A percentile compares a stretch with the other conserved stretches of the same genome.
Evolutionary conservation across 1,140 invertebrate species (phyloP).

Genomic region (Euwallacea similis): DNA sequence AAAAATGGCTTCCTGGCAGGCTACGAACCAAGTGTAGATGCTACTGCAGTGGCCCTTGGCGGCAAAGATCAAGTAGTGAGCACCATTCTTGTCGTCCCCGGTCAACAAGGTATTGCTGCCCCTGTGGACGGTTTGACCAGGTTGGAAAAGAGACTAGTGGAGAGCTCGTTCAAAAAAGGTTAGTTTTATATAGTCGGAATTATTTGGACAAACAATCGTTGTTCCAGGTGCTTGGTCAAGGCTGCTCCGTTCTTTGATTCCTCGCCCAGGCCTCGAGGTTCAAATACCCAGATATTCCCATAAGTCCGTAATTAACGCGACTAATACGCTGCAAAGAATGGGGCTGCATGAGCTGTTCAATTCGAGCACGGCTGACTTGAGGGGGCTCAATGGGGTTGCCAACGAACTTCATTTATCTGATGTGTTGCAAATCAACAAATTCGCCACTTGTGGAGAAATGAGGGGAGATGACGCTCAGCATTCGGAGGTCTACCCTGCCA

Average conservation of each 20-base stretch:
- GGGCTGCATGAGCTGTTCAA: conserved; percentile 77
- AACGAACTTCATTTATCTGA: conserved; percentile 77
- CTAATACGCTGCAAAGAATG: conserved; percentile 74
- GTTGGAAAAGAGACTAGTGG: conserved; percentile 69
- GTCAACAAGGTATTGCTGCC: conserved; percentile 60
- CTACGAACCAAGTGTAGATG: conserved; percentile 79
- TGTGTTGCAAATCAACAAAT: conserved; percentile 76
- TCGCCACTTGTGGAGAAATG: conserved; percentile 77
- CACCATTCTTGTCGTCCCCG: conserved; percentile 76
- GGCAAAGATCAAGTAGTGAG: conserved; percentile 70
- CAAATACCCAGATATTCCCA: conserved; percentile 83
- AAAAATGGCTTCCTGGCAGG: conserved; percentile 74
- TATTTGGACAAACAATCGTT: background rate
- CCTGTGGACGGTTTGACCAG: conserved; percentile 74
- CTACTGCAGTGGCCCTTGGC: conserved; percentile 75
- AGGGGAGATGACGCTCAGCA: conserved; percentile 72
- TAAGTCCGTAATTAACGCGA: conserved; percentile 76
- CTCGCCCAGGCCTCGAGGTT: conserved; percentile 72
- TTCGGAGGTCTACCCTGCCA: conserved; percentile 75
- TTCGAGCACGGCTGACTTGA: conserved; percentile 71
- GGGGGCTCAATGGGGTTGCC: conserved; percentile 73
- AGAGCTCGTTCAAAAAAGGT: conserved; percentile 64
- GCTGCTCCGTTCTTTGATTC: conserved; percentile 70
- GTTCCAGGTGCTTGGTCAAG: conserved; percentile 66
- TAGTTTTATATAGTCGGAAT: background rate